Percentiles rank a stretch among this genome's conserved stretches.
Conservation (phyloP, 2,113 vertebrate species). For the Rhombomys opimus region DNA sequence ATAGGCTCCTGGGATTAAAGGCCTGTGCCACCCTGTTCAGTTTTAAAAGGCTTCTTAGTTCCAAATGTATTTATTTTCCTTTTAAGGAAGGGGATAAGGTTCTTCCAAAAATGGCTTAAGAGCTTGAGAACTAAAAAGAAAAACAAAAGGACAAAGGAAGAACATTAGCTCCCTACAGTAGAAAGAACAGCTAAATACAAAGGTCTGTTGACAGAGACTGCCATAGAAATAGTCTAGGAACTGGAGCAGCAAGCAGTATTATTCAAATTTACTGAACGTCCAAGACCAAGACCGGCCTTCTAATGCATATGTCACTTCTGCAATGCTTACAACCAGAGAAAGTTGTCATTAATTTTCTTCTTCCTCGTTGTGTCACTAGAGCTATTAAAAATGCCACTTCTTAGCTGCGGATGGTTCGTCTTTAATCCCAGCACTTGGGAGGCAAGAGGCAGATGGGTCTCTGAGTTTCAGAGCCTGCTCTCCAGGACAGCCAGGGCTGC, state of each 20-base stretch:
- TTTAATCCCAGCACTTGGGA: not conserved
- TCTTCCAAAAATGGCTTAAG: not conserved
- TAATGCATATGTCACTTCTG: not conserved
- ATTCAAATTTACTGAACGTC: not conserved
- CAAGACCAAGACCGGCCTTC: not conserved
- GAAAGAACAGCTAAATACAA: not conserved
- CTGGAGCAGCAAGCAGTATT: not conserved
- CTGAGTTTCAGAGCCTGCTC: not conserved
- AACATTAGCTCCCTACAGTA: not conserved
- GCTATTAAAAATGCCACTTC: not conserved
- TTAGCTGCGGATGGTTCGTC: not conserved
- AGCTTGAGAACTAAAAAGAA: not conserved
- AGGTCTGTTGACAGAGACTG: not conserved
- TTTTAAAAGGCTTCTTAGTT: not conserved
- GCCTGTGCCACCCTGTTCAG: not conserved
- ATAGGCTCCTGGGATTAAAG: not conserved
- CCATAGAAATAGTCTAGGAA: not conserved
- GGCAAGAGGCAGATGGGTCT: not conserved
- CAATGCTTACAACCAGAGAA: not conserved
- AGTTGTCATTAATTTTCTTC: not conserved
- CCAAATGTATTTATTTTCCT: not conserved
- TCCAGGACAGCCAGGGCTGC: not conserved
- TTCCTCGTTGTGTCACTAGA: not conserved
- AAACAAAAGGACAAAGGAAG: too few relatives aligned
- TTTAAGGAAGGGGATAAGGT: not conserved